Evolutionary conservation across 2,888 invertebrate genomes (phyloP).

Genomic region (Tanypteryx hageni): DNA sequence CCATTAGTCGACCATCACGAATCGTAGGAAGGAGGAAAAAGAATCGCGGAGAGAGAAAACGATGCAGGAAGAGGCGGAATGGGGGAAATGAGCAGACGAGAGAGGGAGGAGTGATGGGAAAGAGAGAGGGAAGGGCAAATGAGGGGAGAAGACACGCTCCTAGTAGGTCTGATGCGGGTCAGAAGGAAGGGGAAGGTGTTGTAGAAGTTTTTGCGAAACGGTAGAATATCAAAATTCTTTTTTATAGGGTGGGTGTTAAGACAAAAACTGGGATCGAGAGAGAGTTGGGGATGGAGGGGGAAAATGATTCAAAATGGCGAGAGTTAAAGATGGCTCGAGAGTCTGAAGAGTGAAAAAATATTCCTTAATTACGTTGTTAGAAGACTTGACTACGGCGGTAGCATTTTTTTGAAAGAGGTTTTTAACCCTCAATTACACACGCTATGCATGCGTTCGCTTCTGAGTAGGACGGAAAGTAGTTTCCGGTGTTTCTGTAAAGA

Average conservation of each 20-base stretch:
- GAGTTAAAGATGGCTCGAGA: neutral
- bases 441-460: neutral
- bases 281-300: neutral
- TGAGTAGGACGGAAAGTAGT: neutral
- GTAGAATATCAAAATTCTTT: neutral
- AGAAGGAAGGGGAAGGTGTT: no score
- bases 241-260: neutral
- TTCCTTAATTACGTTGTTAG: slow-evolving; percentile 28
- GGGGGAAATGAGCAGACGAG: neutral
- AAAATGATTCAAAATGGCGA: neutral
- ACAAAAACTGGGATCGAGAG: neutral
- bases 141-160: neutral
- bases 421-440: slow-evolving; percentile 29
- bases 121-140: neutral
- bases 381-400: neutral
- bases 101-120: neutral
- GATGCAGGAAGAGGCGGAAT: neutral
- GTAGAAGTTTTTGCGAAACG: neutral
- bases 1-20: slow-evolving; percentile 49
- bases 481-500: no score
- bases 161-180: neutral
- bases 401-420: slow-evolving; percentile 21
- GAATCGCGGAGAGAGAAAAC: neutral
- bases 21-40: neutral
- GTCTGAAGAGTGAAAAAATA: neutral